Evolutionary conservation across 2,113 vertebrate species (phyloP), one percentile per base, ranked within the genome.

Genomic region (Pterocles orientalis): DNA sequence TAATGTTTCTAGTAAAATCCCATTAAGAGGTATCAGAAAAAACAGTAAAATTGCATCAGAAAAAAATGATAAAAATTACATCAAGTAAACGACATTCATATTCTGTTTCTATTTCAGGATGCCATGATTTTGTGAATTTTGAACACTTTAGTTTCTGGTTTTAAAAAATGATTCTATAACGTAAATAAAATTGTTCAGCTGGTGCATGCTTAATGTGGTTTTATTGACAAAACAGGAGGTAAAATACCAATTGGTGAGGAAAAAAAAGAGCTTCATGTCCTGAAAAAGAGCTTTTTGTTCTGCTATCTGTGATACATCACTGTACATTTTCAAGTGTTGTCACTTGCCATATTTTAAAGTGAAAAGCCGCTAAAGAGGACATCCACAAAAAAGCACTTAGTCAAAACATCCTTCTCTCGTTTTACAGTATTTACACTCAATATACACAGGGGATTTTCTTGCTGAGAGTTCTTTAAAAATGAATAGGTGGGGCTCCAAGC

Each of bases 281-380:
- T 82, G 75, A 92, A 89, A 91, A 90, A 78, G 16, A 68, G 28
- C n/a, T 73, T 86, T 83, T 51, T 51, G n/a, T 73, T 92, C 80
- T 70, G 28, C 19, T 68, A 13, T 65, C 57, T 87, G 20, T 12
- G 3, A 62, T 68, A 69, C 20, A 82, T 77, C 70, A 65, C 50
- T 58, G 36, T 88, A 77, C 25, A 45, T 57, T 88, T 92, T 78
- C 48, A 81, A 72, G 75, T 64, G 53, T 65, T 95, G 85, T 64
- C 62, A 77, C 58, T 88, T 48, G 8, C 70, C 5, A 0, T 94
- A 91, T 82, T 94, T 86, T 93, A 45, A 92, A 75, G 79, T 39
- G 41, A 88, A 89, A 95, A 96, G 29, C 12, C 9, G 28, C 77
- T 81, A 48, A 72, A 80, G 45, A 83, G 45, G 57, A 75, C 80